phyloP scores from a whole-genome alignment of 2,888 invertebrate genomes.

The Alcis repandata region DNA sequence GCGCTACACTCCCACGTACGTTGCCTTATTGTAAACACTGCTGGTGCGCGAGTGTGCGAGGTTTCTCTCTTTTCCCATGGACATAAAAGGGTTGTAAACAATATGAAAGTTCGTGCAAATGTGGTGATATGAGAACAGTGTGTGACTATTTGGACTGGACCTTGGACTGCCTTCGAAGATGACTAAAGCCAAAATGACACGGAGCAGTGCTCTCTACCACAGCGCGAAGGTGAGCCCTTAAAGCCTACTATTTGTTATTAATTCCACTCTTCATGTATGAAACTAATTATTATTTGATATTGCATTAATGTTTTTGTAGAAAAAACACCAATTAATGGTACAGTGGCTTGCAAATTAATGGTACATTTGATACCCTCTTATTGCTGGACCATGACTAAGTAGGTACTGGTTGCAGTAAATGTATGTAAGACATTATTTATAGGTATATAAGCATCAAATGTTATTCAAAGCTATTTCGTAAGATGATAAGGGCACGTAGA shows the following conservation, averaged over 20 bases:
- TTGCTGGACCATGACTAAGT: constrained; percentile 4
- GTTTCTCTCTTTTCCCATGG: constrained; percentile 64
- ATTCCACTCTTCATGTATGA: constrained; percentile 48
- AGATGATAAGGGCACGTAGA: constrained; percentile 3
- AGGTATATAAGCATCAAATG: neutral
- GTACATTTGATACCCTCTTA: constrained; percentile 8
- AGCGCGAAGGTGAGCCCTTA: constrained; percentile 89
- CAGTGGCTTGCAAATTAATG: too few species aligned
- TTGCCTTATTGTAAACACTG: constrained; percentile 80
- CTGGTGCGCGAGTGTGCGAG: constrained; percentile 62
- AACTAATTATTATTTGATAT: constrained; percentile 33
- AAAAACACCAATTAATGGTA: neutral
- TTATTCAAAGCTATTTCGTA: neutral
- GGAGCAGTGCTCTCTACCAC: constrained; percentile 90
- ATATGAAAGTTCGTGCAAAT: constrained; percentile 64
- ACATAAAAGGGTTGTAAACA: constrained; percentile 66
- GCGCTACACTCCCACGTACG: constrained; percentile 81
- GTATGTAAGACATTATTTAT: neutral
- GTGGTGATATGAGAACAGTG: constrained; percentile 76
- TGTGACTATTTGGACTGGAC: constrained; percentile 51
- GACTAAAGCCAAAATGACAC: constrained; percentile 87
- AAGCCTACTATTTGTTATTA: constrained; percentile 46
- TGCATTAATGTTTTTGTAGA: neutral
- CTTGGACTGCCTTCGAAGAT: constrained; percentile 71
- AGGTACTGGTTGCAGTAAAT: constrained; percentile 4